Evolutionary conservation across 2,113 vertebrate species (phyloP), one percentile per base, ranked within the genome.

Genomic region (Microcebus tavaratra): DNA sequence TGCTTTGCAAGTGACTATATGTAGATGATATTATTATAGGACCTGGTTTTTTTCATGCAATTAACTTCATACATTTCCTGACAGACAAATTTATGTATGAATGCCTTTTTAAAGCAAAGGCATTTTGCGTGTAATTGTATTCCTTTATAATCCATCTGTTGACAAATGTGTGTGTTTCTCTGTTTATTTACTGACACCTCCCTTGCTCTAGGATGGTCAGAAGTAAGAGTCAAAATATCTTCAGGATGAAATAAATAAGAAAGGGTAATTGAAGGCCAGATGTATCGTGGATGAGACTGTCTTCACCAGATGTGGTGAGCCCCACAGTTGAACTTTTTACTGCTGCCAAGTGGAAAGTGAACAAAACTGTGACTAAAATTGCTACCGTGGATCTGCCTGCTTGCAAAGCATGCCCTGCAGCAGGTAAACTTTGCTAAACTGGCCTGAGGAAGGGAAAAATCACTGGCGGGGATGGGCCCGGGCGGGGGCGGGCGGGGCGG

Each of bases 51-150:
- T 98, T 96, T 96, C 95, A 70, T 95, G 95, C 96, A 98, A 98
- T 98, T 98, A 98, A 97, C 96, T 97, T 96, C 95, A 96, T 97
- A 94, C 92, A 94, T 97, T 98, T 98, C 97, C 98, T 98, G 98
- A 98, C 98, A 98, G 97, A 97, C 96, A 98, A 98, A 99, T 98
- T 98, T 98, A 98, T 98, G 96, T 98, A 96, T 96, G 98, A 98
- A 97, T 95, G 95, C 94, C 98, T 98, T 98, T 92, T 68, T 98
- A 98, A 98, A 98, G 97, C 98, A 98, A 97, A 98, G 87, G 94
- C 97, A 96, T 97, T 98, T 98, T 98, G 97, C 96, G 96, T 98
- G 98, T 98, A 98, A 98, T 98, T 97, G 97, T 92, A 68, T 96
- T 97, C 97, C 94, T 97, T 98, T 98, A 97, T 98, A 98, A 98